These are phyloP conservation scores for Meloidogyne exigua DNA, from an alignment of 1,140 invertebrate species.

Conservation along the genomic window DNA sequence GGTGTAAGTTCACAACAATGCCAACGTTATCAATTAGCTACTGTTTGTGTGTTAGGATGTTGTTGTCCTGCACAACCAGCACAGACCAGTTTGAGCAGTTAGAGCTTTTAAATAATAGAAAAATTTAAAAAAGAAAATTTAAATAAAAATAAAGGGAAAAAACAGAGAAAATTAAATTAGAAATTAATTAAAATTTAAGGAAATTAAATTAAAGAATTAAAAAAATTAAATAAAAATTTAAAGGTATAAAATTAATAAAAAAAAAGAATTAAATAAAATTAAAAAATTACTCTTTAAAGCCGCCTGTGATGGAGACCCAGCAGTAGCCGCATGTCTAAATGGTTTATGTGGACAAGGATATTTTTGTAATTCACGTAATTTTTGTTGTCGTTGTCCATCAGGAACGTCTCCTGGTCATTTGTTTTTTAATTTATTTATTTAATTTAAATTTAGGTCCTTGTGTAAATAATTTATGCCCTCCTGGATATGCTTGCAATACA, in stretches of 20 bases:
- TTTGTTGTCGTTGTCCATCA: constrained; percentile 51
- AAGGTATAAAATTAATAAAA: too few species aligned
- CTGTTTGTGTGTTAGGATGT: constrained; percentile 47
- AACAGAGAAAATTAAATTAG: too few species aligned
- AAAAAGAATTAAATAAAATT: neutral
- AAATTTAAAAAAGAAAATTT: neutral
- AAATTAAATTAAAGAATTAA: too few species aligned
- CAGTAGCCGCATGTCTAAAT: constrained; percentile 47
- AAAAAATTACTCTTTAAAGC: constrained; percentile 30
- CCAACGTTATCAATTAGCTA: constrained; percentile 46
- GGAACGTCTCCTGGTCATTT: constrained; percentile 45
- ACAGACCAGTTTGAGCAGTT: constrained; percentile 43
- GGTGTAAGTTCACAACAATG: constrained; percentile 41
- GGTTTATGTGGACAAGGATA: constrained; percentile 51
- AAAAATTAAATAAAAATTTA: too few species aligned
- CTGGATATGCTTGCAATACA: constrained; percentile 53
- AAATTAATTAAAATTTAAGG: too few species aligned
- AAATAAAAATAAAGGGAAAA: too few species aligned
- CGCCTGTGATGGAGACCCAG: constrained; percentile 51
- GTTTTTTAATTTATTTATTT: neutral
- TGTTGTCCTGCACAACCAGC: constrained; percentile 38
- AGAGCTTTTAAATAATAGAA: constrained; percentile 6
- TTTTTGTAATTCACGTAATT: constrained; percentile 50
- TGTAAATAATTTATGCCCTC: constrained; percentile 46
- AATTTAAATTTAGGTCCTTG: constrained; percentile 37